Evolutionary conservation across 2,797 vertebrate species (phyloP).

Genomic region (Xenopus petersii): DNA sequence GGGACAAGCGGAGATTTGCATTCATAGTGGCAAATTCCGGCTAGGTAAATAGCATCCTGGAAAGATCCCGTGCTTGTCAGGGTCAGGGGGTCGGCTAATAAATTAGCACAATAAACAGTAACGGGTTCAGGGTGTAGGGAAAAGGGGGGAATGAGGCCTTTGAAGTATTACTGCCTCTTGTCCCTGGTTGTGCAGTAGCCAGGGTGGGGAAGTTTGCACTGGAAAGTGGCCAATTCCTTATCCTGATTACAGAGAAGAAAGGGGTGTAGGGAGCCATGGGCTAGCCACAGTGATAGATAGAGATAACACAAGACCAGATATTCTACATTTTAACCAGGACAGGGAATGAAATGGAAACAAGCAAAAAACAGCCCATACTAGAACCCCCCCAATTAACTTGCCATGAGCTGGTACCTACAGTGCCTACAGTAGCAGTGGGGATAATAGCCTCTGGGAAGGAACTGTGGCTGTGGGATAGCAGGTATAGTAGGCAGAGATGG

Average conservation of each 20-base stretch:
- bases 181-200: conserved; percentile 50
- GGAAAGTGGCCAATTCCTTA: conserved; percentile 54
- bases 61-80: conserved; percentile 9
- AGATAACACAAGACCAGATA: conserved; percentile 12
- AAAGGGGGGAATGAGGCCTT: conserved; percentile 16
- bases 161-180: conserved; percentile 43
- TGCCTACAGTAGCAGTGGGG: no score
- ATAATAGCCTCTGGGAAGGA: no score
- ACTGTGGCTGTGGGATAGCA: no score
- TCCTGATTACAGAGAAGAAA: conserved; percentile 49
- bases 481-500: no score
- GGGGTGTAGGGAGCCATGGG: conserved; percentile 38
- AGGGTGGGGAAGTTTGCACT: conserved; percentile 58
- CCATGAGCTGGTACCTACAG: no score
- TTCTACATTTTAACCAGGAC: conserved; percentile 34
- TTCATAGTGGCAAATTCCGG: background rate
- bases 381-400: no score
- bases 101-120: conserved; percentile 12
- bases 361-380: no score
- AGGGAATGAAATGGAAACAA: conserved; percentile 28
- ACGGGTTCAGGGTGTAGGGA: conserved; percentile 20
- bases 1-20: background rate
- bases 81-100: conserved; percentile 29
- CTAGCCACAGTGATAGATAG: conserved; percentile 12
- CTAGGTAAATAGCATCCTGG: conserved; percentile 8